Base-by-base conservation (phyloP, 1,140 invertebrate species). In the Drosophila pallidifrons region DNA sequence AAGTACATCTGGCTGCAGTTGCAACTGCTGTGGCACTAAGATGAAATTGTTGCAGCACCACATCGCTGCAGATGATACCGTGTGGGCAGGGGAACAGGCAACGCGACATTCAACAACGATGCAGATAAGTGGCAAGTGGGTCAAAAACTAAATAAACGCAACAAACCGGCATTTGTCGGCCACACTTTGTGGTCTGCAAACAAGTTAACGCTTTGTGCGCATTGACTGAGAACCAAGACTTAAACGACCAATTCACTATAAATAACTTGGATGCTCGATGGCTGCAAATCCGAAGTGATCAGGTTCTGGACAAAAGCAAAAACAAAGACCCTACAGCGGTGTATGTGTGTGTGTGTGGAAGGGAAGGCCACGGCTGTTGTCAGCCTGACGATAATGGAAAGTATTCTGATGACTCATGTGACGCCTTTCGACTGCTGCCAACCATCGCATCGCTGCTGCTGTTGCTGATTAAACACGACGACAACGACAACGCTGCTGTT, bases 1-100 rank as follows among this genome's bases (percentile, higher is more conserved):
- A 89, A 76, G 65, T 90, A 89, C 85, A 89, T 89, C 58, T 78
- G 54, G 67, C 25, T 82, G 66, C 46, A 72, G 60, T 75, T 65
- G 61, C 65, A 68, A 54, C 59, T 55, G 46, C 8, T n/a, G 61
- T 35, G n/a, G 41, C 41, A 43, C 35, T 32, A 25, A 25, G 20
- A 25, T 25, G 45, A 25, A 15, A 5, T 16, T n/a, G 52, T 57
- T 60, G 45, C 25, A 75, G 35, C 47, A 51, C n/a, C 13, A 77
- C 28, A 20, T 28, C 41, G 61, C 20, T 54, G 38, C 30, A 46
- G 11, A 46, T 63, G 59, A 70, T 75, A 64, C 8, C 35, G 11
- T 46, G 68, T 43, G 59, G 60, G 58, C 15, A 35, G 15, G 15
- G 47, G 8, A 7, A 28, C 28, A 10, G 10, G 10, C 51, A 49